Percentiles rank a stretch among this genome's conserved stretches.
phyloP scores from a whole-genome alignment of 2,113 vertebrate genomes.

The Oreochromis spilurus region DNA sequence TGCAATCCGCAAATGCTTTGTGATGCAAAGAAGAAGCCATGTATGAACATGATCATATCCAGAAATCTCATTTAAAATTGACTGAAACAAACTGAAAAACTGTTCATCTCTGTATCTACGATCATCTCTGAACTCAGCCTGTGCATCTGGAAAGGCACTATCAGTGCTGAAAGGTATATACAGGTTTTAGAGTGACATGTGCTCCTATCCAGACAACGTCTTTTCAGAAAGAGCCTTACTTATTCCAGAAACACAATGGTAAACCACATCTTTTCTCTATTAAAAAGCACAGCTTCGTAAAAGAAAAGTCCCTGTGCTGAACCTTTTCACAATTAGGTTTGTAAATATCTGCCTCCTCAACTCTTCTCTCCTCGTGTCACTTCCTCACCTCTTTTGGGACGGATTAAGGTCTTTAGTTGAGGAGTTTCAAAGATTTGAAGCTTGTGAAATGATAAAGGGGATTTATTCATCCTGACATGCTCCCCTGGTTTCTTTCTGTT shows the following conservation, averaged over 20 bases:
- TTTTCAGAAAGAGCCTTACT: neutral
- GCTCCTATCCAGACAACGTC: neutral
- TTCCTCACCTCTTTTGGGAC: neutral
- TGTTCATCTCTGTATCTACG: neutral
- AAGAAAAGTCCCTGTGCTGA: neutral
- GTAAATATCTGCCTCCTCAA: neutral
- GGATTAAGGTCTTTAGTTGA: neutral
- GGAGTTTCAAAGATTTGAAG: neutral
- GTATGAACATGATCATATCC: neutral
- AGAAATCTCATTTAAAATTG: neutral
- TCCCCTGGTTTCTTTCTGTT: neutral
- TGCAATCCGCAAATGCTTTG: neutral
- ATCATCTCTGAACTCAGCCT: fast-evolving
- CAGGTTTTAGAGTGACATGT: neutral
- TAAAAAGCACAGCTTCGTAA: neutral
- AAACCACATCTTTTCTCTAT: neutral
- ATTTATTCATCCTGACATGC: neutral
- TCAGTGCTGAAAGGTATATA: neutral
- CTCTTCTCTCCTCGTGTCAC: neutral
- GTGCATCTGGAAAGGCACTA: neutral
- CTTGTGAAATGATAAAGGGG: neutral
- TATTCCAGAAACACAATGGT: neutral
- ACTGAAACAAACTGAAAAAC: neutral
- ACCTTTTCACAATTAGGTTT: neutral
- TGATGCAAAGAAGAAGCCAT: neutral